A percentile compares a stretch with the other conserved stretches of the same genome.
phyloP scores from a whole-genome alignment of 2,888 invertebrate species.

The Drosophila peninsularis region DNA sequence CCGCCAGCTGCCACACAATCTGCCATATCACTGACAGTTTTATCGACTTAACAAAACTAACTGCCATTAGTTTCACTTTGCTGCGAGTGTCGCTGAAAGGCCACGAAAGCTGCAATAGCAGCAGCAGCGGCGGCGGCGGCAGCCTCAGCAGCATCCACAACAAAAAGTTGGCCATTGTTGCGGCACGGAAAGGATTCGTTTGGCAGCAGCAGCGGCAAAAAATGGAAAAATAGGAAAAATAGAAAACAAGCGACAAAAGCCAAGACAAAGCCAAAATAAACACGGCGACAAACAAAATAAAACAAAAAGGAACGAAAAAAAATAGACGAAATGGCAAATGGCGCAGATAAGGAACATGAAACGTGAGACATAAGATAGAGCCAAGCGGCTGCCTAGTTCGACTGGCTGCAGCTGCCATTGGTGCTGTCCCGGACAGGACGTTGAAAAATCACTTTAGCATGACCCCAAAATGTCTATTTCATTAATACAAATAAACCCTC shows the following conservation, averaged over 20 bases:
- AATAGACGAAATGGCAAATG: slow-evolving; percentile 27
- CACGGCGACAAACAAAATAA: slow-evolving; percentile 48
- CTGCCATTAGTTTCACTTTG: slow-evolving; percentile 82
- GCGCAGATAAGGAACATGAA: slow-evolving; percentile 60
- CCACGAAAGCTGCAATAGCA: slow-evolving; percentile 55
- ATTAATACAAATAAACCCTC: slow-evolving; percentile 79
- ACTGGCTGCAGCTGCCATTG: slow-evolving; percentile 2
- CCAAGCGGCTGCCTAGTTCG: slow-evolving; percentile 21
- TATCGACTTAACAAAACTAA: slow-evolving; percentile 83
- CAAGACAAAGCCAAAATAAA: slow-evolving; percentile 74
- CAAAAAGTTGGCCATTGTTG: slow-evolving; percentile 46
- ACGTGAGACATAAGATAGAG: slow-evolving; percentile 33
- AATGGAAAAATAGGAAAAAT: slow-evolving; percentile 11
- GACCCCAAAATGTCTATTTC: slow-evolving; percentile 81
- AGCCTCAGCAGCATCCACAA: slow-evolving; percentile 39
- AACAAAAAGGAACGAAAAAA: not conserved
- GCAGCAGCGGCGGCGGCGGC: slow-evolving; percentile 23
- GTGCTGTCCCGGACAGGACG: slow-evolving; percentile 53
- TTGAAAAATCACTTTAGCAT: slow-evolving; percentile 82
- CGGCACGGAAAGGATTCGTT: slow-evolving; percentile 35
- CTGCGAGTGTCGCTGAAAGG: slow-evolving; percentile 77
- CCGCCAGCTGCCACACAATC: slow-evolving; percentile 74
- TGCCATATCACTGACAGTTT: slow-evolving; percentile 82
- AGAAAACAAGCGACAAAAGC: slow-evolving; percentile 33
- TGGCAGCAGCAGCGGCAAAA: slow-evolving; percentile 5